A percentile compares a stretch with the other conserved stretches of the same genome.
phyloP scores from a whole-genome alignment of 1,140 invertebrate species.

The Aphaenogaster floridana region DNA sequence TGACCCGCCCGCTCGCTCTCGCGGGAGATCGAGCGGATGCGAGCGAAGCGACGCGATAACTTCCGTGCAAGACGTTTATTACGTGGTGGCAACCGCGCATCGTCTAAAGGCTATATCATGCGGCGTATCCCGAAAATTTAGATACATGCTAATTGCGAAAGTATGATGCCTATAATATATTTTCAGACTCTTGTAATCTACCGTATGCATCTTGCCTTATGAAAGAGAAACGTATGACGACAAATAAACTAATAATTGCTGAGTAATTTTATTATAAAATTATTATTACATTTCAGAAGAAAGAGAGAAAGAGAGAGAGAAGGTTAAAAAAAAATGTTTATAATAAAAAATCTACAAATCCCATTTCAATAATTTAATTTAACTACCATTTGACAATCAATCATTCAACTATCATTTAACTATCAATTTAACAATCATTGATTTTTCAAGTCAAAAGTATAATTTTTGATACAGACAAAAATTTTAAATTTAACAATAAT shows the following conservation, averaged over 20 bases:
- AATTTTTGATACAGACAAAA: background rate
- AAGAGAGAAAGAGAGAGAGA: background rate
- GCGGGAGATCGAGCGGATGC: slow-evolving; percentile 68
- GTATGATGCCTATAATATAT: background rate
- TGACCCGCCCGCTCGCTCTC: slow-evolving; percentile 33
- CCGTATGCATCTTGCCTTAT: background rate
- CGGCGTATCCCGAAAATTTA: slow-evolving; percentile 15
- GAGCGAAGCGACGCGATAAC: slow-evolving; percentile 76
- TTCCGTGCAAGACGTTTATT: slow-evolving; percentile 76
- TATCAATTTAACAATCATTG: background rate
- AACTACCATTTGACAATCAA: background rate
- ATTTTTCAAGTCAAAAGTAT: background rate
- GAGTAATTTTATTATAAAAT: background rate
- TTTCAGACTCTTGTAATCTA: background rate
- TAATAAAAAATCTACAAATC: background rate
- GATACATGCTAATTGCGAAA: slow-evolving; percentile 3
- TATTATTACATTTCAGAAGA: background rate
- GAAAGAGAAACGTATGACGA: background rate
- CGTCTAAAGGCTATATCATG: slow-evolving; percentile 61
- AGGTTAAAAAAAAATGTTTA: background rate
- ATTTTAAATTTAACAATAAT: background rate
- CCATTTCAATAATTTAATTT: background rate
- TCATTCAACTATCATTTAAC: too few species aligned
- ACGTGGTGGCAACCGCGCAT: slow-evolving; percentile 64
- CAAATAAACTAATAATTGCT: background rate